Percentiles rank a stretch among this genome's conserved stretches.
These are phyloP conservation scores for Heteractis magnifica DNA, from an alignment of 92 coral and sea anemone genomes.

Conservation along the genomic window DNA sequence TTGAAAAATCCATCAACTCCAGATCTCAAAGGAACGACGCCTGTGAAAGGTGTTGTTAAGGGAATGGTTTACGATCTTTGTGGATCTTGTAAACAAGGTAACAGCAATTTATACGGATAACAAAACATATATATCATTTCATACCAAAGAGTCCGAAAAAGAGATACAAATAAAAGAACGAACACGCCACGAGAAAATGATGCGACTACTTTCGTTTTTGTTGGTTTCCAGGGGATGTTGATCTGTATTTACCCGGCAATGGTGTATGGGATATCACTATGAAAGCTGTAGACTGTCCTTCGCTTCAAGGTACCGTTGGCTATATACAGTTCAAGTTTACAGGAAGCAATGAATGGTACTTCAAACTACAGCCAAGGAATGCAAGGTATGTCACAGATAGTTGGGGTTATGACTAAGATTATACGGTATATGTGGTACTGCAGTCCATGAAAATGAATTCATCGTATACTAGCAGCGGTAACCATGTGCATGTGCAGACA, in stretches of 20 bases:
- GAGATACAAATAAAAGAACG: too few species aligned
- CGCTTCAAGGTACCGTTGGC: slow-evolving; percentile 60
- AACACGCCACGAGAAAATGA: neutral
- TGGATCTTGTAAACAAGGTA: slow-evolving; percentile 69
- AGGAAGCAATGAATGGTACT: slow-evolving; percentile 71
- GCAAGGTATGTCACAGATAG: slow-evolving; percentile 47
- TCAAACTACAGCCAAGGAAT: slow-evolving; percentile 74
- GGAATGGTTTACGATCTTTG: slow-evolving; percentile 66
- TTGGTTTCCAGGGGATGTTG: slow-evolving; percentile 50
- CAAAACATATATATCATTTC: too few species aligned
- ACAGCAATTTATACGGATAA: too few species aligned
- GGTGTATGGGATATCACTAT: slow-evolving; percentile 57
- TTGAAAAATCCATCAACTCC: slow-evolving; percentile 59
- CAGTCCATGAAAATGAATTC: too few species aligned
- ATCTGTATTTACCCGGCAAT: slow-evolving; percentile 59
- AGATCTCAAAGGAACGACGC: slow-evolving; percentile 64
- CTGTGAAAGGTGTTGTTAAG: slow-evolving; percentile 52
- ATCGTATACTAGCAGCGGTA: too few species aligned
- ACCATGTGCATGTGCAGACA: too few species aligned
- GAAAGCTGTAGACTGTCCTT: slow-evolving; percentile 76
- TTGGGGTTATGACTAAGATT: too few species aligned
- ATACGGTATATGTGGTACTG: too few species aligned
- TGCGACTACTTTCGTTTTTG: neutral
- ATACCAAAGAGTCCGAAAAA: too few species aligned
- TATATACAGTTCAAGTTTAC: slow-evolving; percentile 72